phyloP scores from a whole-genome alignment of 2,113 vertebrate genomes.

The Aegithalos caudatus region DNA sequence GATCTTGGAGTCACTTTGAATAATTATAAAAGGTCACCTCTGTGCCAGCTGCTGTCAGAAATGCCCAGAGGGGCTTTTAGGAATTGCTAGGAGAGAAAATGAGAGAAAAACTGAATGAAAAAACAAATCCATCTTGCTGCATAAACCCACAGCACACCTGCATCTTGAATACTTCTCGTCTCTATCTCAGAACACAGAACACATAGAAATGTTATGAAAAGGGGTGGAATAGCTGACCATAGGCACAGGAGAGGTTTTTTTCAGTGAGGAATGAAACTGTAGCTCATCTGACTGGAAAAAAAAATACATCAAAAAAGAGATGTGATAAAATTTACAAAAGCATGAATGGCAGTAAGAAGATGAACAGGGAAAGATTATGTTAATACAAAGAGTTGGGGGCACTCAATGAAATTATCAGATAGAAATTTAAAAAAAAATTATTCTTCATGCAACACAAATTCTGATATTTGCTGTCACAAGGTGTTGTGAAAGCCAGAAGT shows the following conservation, averaged over 20 bases:
- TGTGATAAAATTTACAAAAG: background rate
- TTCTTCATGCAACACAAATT: background rate
- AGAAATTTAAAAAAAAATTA: background rate
- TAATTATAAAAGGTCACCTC: slow-evolving; percentile 16
- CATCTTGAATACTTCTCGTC: background rate
- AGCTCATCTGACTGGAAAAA: background rate
- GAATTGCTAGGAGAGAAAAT: background rate
- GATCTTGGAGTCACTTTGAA: slow-evolving; percentile 9
- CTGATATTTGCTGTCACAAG: background rate
- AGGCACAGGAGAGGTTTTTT: background rate
- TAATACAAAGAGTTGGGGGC: background rate
- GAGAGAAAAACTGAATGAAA: background rate
- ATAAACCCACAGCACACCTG: background rate
- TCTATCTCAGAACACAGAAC: background rate
- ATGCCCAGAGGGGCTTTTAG: slow-evolving; percentile 8
- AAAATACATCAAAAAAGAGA: background rate
- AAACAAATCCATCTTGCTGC: background rate
- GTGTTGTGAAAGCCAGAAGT: background rate
- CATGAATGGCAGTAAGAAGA: background rate
- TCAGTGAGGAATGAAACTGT: background rate
- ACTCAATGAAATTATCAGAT: background rate
- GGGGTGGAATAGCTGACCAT: background rate
- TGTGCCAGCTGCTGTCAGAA: background rate
- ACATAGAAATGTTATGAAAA: background rate
- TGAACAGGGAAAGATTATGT: background rate